These are phyloP conservation scores for Fringilla coelebs DNA, from an alignment of 2,797 vertebrate species.

Conservation along the genomic window DNA sequence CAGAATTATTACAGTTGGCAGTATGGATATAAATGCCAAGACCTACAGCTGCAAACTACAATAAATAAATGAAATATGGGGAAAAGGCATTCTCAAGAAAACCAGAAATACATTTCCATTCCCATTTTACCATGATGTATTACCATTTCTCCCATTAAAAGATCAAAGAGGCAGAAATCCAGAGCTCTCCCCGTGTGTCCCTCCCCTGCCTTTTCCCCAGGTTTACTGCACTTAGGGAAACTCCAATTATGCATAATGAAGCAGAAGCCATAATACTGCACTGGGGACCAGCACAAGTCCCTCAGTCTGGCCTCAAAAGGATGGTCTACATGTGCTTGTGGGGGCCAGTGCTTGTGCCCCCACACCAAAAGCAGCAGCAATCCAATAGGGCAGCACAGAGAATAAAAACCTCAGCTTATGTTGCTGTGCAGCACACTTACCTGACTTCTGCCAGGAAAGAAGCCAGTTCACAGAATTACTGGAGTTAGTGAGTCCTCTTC, in stretches of 20 bases:
- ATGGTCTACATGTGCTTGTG: not conserved
- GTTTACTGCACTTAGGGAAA: not conserved
- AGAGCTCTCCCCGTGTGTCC: not conserved
- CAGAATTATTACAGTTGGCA: not conserved
- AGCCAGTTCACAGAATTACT: not conserved
- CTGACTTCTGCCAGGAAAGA: not conserved
- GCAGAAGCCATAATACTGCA: not conserved
- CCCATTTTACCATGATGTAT: not conserved
- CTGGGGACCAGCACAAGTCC: not conserved
- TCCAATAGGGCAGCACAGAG: not conserved
- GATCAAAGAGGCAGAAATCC: not conserved
- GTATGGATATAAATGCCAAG: not conserved
- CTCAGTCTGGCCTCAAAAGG: not conserved
- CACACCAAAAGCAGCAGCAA: not conserved
- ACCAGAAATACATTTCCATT: not conserved
- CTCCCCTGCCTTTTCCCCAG: not conserved
- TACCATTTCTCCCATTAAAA: not conserved
- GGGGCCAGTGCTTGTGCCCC: not conserved
- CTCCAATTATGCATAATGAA: not conserved
- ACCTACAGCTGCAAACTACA: not conserved
- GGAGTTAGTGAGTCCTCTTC: not conserved
- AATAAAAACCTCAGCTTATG: not conserved
- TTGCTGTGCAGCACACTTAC: not conserved
- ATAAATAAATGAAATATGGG: not conserved
- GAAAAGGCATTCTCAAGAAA: not conserved